Evolutionary conservation across 2,797 vertebrate species (phyloP).

Genomic region (Aphelocoma californica): DNA sequence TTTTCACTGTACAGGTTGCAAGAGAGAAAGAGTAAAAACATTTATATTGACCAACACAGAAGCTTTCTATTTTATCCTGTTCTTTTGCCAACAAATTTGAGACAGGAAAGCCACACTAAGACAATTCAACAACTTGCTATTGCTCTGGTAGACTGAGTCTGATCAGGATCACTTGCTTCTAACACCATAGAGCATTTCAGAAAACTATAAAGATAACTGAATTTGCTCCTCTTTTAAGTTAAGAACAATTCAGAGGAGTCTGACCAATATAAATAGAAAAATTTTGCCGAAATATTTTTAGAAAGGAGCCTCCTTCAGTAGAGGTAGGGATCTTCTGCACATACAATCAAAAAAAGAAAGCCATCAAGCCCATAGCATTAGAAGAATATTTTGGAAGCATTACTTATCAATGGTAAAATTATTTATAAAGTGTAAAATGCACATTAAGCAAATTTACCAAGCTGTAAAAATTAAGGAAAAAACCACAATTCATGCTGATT

Average conservation of each 20-base stretch:
- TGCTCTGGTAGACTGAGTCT: not conserved
- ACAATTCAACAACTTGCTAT: not conserved
- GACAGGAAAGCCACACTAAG: not conserved
- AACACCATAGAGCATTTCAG: not conserved
- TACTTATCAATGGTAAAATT: not conserved
- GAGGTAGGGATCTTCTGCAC: not conserved
- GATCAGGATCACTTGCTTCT: not conserved
- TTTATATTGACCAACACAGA: not conserved
- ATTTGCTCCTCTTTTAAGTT: not conserved
- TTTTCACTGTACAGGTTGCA: not conserved
- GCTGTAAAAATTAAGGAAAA: not conserved
- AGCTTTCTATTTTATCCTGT: not conserved
- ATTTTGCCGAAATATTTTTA: not conserved
- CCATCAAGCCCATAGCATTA: not conserved
- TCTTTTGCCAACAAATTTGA: not conserved
- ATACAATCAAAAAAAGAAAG: not conserved
- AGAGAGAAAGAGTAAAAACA: not conserved
- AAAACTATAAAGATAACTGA: not conserved
- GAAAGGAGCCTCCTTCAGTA: not conserved
- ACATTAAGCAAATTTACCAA: not conserved
- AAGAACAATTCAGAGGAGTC: not conserved
- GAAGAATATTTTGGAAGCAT: not conserved
- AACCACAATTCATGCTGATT: accelerated
- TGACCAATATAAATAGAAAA: not conserved
- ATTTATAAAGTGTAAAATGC: not conserved